Evolutionary conservation across 2,797 vertebrate genomes (phyloP).

Genomic region (Phataginus tricuspis): DNA sequence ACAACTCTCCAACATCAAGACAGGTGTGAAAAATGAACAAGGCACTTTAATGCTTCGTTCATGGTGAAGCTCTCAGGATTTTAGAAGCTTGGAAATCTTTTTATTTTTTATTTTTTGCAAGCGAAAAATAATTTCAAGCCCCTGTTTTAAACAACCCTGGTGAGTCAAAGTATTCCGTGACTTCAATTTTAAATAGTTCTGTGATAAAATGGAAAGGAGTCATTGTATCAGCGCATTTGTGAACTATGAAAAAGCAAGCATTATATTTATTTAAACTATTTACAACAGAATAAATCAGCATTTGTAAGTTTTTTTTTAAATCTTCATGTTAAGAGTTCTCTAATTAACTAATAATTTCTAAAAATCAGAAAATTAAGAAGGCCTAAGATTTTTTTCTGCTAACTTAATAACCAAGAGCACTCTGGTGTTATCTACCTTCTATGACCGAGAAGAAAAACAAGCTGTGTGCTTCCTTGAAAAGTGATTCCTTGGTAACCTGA

Average conservation of each 20-base stretch:
- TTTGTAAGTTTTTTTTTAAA: neutral
- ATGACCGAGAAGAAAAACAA: neutral
- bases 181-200: neutral
- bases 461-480: neutral
- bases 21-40: neutral
- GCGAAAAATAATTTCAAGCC: neutral
- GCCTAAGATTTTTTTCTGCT: neutral
- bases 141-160: neutral
- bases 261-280: neutral
- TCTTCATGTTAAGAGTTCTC: neutral
- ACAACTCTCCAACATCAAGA: neutral
- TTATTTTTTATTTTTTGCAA: neutral
- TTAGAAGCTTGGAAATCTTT: neutral
- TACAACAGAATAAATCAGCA: neutral
- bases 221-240: neutral
- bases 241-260: neutral
- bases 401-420: neutral
- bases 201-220: neutral
- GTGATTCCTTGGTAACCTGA: neutral
- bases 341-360: neutral
- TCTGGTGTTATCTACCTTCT: neutral
- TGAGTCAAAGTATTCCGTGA: neutral
- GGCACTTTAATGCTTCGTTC: neutral
- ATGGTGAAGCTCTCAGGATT: neutral
- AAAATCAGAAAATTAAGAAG: neutral